Base-by-base conservation (phyloP, 2,113 vertebrate species). In the Cranoglanis bouderius region DNA sequence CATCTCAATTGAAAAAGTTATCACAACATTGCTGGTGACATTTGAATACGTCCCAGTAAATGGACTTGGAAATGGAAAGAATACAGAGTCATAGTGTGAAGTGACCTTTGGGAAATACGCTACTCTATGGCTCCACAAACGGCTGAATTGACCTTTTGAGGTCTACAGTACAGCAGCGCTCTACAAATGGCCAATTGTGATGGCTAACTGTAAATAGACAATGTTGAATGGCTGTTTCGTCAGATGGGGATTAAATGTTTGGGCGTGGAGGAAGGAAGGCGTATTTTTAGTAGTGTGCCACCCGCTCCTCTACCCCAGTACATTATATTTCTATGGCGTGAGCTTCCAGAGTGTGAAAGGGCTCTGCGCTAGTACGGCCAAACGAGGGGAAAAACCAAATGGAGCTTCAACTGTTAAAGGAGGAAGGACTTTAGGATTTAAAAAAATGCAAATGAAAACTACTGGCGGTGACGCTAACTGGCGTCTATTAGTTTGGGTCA, bases 211-310 rank as follows among this genome's bases (percentile, higher is more conserved):
- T 86, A 88, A 82, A 90, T 16, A 43, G 59, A 85, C 72, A 38
- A 83, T 67, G 26, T 57, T 87, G 87, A 89, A 87, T 87, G 51
- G 72, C 38, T 32, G 57, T 84, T 88, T 90, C 57, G 24, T 55
- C 70, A 82, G 38, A 82, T 21, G 51, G 77, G 46, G 77, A 46
- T 84, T 88, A 14, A 70, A 86, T 10, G 57, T 70, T 86, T 88
- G 78, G 84, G 78, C 21, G 84, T 82, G 89, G 55, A 85, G 78
- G 61, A 81, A 87, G 57, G 53, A n/a, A 82, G 53, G 57, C 57
- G 70, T 86, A 86, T 90, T 88, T 90, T 88, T 90, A 90, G 87
- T n/a, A 82, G 29, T 21, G 63, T 38, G 43, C 61, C 81, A 77
- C 85, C 84, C 84, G 3, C 43, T 70, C 35, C n/a, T 57, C 51